A percentile compares a stretch with the other conserved stretches of the same genome.
Evolutionary conservation across 2,797 vertebrate genomes (phyloP).

Genomic region (Hoplostethus mediterraneus): DNA sequence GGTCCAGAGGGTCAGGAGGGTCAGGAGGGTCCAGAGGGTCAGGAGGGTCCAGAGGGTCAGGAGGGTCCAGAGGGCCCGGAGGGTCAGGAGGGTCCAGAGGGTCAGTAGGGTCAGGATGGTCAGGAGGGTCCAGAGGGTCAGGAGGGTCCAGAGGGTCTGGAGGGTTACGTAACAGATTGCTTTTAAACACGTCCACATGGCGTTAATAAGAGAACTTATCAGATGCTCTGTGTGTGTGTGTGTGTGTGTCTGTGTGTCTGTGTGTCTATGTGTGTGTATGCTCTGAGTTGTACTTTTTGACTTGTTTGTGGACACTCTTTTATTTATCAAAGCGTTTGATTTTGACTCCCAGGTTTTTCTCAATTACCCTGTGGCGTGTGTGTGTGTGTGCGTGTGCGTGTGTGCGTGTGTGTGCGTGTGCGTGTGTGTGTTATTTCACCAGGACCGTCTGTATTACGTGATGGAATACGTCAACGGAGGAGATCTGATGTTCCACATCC

Average conservation of each 20-base stretch:
- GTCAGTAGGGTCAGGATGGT: too few species aligned
- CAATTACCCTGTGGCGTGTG: background rate
- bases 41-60: too few species aligned
- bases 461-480: constrained; percentile 96
- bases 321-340: too few species aligned
- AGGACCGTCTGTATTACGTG: constrained; percentile 90
- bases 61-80: too few species aligned
- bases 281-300: too few species aligned
- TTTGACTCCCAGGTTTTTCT: too few species aligned
- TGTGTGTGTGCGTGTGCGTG: constrained; percentile 12
- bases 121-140: too few species aligned
- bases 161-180: constrained; percentile 67
- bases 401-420: constrained; percentile 7
- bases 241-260: constrained; percentile 17
- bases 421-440: constrained; percentile 37
- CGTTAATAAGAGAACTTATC: too few species aligned
- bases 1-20: constrained; percentile 39
- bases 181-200: constrained; percentile 19
- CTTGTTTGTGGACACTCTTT: too few species aligned
- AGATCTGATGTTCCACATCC: constrained; percentile 96
- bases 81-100: too few species aligned
- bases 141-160: constrained; percentile 9
- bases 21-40: background rate
- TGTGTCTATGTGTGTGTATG: constrained; percentile 16
- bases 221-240: too few species aligned